Base-by-base conservation (phyloP, 2,888 invertebrate species). In the Masnerella sp. region DNA sequence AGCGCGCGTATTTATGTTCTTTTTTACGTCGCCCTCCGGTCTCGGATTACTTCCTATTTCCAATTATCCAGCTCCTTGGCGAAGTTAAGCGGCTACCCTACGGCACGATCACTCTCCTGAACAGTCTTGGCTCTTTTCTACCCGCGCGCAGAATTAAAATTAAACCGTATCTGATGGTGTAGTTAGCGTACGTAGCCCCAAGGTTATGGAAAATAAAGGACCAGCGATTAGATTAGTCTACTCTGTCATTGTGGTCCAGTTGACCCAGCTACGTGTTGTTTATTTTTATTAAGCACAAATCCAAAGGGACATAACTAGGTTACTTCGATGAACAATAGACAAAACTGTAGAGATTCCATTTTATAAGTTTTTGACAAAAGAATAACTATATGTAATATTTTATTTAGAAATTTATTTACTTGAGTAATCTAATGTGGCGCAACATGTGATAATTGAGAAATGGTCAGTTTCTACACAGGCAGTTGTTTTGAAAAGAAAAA, bases 81-180 rank as follows among this genome's bases (percentile, higher is more conserved):
- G 17, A 12, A 18, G 12, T n/a, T 15, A n/a, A 12, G n/a, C 56
- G 12, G 2, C 56, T 32, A 56, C 56, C 42, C 56, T 20, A 30
- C 11, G 20, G 42, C 30, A n/a, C 42, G 28, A 40, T 34, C 43
- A 14, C 22, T 43, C 43, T 20, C 12, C n/a, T 25, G 15, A 25
- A 32, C 20, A 43, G 32, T 51, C 51, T 62, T 62, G 15, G 22
- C 32, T 30, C 28, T 47, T 40, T 17, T 28, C 5, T 30, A 4
- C 11, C 7, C 54, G 28, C 36, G 36, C 14, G 8, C 32, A 25
- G 59, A 58, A 22, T 45, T 32, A 47, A 59, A 45, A 59, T 59
- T 59, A 59, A 47, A 59, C 45, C 25, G 22, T 45, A 45, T 34
- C 34, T 45, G 58, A 45, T 45, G 43, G 22, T 30, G 42, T 34